phyloP scores from a whole-genome alignment of 2,797 vertebrate genomes.

The Strix occidentalis region DNA sequence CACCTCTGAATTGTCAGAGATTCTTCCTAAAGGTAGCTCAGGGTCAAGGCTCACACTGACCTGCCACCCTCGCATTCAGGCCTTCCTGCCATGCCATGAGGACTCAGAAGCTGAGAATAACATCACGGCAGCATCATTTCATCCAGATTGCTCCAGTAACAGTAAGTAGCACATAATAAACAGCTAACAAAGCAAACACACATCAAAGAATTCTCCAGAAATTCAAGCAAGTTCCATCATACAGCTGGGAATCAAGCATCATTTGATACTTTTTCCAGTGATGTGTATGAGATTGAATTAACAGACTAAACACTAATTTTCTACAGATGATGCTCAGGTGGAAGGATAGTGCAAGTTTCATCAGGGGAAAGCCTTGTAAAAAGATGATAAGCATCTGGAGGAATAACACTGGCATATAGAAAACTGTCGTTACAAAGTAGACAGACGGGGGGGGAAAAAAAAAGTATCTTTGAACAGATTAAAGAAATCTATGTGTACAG shows the following conservation, averaged over 20 bases:
- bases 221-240: neutral
- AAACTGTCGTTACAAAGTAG: neutral
- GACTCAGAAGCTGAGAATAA: neutral
- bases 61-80: neutral
- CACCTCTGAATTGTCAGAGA: neutral
- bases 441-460: neutral
- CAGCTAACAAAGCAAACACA: neutral
- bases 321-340: slow-evolving; percentile 16
- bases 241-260: neutral
- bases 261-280: neutral
- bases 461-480: neutral
- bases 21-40: neutral
- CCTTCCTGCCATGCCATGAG: rapidly evolving
- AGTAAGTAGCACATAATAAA: neutral
- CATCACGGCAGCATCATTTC: neutral
- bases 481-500: neutral
- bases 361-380: neutral
- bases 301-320: neutral
- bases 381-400: neutral
- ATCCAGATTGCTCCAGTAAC: neutral
- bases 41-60: neutral
- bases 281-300: neutral
- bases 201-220: neutral
- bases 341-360: neutral
- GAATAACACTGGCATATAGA: neutral